Percentiles rank a stretch among this genome's conserved stretches.
phyloP scores from a whole-genome alignment of 2,888 invertebrate species.

The Pyrochroa serraticornis region DNA sequence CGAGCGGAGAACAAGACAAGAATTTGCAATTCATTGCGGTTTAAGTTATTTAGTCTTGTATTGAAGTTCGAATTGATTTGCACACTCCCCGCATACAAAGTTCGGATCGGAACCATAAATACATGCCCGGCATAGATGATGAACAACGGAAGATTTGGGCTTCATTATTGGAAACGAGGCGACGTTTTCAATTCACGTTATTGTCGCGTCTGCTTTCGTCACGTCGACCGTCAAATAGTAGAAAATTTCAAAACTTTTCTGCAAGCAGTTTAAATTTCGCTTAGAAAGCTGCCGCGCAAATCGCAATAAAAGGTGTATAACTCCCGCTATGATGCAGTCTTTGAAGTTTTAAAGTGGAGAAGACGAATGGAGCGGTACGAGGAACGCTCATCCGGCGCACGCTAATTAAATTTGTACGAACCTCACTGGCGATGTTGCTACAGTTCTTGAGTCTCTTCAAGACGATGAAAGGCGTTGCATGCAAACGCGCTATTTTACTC shows the following conservation, averaged over 20 bases:
- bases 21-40: slow-evolving; percentile 30
- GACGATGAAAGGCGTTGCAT: no score
- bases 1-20: slow-evolving; percentile 10
- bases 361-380: neutral
- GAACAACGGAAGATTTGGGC: slow-evolving; percentile 10
- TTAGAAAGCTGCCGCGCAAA: no score
- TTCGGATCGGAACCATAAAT: slow-evolving; percentile 15
- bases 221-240: no score
- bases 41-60: slow-evolving; percentile 29
- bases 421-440: slow-evolving; percentile 7
- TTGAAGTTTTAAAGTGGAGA: slow-evolving; percentile 7
- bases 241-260: no score
- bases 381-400: slow-evolving; percentile 2
- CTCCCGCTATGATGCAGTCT: neutral
- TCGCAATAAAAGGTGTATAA: no score
- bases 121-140: slow-evolving; percentile 14
- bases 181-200: neutral
- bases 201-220: no score
- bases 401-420: slow-evolving; percentile 16
- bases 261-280: no score
- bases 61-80: slow-evolving; percentile 30
- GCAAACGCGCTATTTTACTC: no score
- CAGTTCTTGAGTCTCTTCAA: neutral
- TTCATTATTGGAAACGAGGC: slow-evolving; percentile 3
- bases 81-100: slow-evolving; percentile 23